Conservation (phyloP, 2,113 vertebrate species). For the Sturnira hondurensis region DNA sequence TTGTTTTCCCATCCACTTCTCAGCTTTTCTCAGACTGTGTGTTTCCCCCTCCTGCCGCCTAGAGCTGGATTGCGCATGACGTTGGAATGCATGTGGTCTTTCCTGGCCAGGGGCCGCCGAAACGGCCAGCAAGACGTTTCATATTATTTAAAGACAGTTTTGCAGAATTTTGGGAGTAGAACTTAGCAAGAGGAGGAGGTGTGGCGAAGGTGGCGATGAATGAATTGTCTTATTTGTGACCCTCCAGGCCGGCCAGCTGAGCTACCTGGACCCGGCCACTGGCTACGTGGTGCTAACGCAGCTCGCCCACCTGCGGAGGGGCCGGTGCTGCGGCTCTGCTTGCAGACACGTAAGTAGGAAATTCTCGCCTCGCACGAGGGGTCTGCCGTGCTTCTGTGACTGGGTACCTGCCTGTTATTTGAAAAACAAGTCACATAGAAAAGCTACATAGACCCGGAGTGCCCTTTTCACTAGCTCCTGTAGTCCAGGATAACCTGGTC, state of each 20-base stretch:
- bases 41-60: constrained; percentile 40
- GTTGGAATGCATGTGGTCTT: background rate
- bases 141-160: background rate
- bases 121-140: constrained; percentile 29
- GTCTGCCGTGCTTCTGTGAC: constrained; percentile 23
- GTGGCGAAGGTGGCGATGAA: constrained; percentile 25
- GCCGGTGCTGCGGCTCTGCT: constrained; percentile 84
- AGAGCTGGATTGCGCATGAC: background rate
- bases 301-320: constrained; percentile 84
- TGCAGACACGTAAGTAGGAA: constrained; percentile 86
- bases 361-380: background rate
- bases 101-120: constrained; percentile 26
- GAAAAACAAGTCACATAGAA: constrained; percentile 67
- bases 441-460: constrained; percentile 39
- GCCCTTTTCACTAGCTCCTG: constrained; percentile 49
- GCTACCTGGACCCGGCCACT: constrained; percentile 83
- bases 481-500: constrained; percentile 59
- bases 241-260: constrained; percentile 84
- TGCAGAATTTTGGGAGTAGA: background rate
- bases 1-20: constrained; percentile 69
- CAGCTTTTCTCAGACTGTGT: constrained; percentile 44
- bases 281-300: constrained; percentile 83
- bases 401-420: constrained; percentile 54
- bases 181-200: background rate
- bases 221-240: constrained; percentile 45